Evolutionary conservation across 2,113 vertebrate genomes (phyloP).

Genomic region (Rhabdomys dilectus): DNA sequence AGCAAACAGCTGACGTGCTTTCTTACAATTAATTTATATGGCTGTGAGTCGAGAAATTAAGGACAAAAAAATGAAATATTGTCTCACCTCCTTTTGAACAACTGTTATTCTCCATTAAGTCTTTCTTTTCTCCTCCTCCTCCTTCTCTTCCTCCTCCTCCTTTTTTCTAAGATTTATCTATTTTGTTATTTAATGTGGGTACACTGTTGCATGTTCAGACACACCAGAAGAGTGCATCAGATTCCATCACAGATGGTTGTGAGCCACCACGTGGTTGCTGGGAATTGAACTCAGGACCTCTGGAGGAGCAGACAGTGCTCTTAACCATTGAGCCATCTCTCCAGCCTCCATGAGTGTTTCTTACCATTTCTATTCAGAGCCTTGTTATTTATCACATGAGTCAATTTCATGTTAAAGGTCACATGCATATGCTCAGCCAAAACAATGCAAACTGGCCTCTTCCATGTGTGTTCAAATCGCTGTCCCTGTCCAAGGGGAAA

Average conservation of each 20-base stretch:
- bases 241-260: too few species aligned
- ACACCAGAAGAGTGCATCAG: too few species aligned
- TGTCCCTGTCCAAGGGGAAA: slow-evolving; percentile 50
- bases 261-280: too few species aligned
- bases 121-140: background rate
- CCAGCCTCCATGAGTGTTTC: background rate
- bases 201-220: too few species aligned
- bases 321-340: too few species aligned
- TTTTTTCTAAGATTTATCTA: too few species aligned
- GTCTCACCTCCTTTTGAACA: background rate
- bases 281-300: too few species aligned
- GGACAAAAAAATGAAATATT: slow-evolving; percentile 31
- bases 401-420: background rate
- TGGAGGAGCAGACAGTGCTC: too few species aligned
- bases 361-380: background rate
- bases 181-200: too few species aligned
- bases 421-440: background rate
- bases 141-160: too few species aligned
- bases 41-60: background rate
- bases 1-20: slow-evolving; percentile 16
- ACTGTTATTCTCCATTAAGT: background rate
- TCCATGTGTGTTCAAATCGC: background rate
- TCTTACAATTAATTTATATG: background rate
- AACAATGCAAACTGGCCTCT: slow-evolving; percentile 29
- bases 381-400: background rate